These are phyloP conservation scores for Nannospalax galili DNA, from an alignment of 2,113 vertebrate species.

Conservation along the genomic window DNA sequence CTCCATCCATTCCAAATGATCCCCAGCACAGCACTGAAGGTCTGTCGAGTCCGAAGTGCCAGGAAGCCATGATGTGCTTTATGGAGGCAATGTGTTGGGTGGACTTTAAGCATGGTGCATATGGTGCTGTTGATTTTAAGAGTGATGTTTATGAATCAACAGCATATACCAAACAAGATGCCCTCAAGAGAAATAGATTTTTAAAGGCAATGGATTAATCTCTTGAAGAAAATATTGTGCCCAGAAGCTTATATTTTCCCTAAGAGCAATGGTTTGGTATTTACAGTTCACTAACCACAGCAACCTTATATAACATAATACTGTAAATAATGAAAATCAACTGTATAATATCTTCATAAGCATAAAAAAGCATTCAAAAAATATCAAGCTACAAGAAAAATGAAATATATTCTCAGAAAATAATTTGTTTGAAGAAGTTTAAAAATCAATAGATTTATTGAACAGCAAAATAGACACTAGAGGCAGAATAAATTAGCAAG, in stretches of 20 bases:
- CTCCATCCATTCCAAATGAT: background rate
- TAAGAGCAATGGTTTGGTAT: background rate
- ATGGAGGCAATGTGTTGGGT: background rate
- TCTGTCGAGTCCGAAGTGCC: background rate
- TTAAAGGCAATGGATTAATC: background rate
- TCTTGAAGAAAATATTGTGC: background rate
- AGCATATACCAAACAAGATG: background rate
- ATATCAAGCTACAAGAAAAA: background rate
- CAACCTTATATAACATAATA: background rate
- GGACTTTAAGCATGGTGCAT: background rate
- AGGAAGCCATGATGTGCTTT: background rate
- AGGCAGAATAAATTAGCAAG: conserved; percentile 15
- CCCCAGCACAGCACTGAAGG: background rate
- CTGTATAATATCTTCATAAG: background rate
- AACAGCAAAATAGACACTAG: background rate
- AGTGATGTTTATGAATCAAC: conserved; percentile 7
- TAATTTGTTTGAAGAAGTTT: background rate
- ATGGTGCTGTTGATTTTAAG: background rate
- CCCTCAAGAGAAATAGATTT: background rate
- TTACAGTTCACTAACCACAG: background rate
- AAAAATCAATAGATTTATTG: background rate
- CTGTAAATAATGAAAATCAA: conserved; percentile 16
- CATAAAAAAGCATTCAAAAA: conserved; percentile 19
- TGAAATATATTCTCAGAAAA: background rate
- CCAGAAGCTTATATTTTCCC: background rate